Evolutionary conservation across 1,140 invertebrate species (phyloP).

Genomic region (Nebria ingens): DNA sequence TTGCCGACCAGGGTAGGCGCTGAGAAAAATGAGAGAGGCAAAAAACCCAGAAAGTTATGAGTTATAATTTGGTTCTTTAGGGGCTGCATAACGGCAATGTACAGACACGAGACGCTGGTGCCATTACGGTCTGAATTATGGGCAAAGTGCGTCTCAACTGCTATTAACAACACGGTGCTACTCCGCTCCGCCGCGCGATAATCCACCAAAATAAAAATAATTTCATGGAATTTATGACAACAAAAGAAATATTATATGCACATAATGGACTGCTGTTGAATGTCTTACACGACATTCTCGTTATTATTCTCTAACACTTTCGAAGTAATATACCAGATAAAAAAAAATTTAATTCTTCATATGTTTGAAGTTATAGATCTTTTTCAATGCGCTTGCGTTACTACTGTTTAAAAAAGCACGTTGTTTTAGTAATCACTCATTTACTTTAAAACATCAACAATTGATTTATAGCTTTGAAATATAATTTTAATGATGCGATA

Average conservation of each 20-base stretch:
- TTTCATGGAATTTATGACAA: constrained; percentile 5
- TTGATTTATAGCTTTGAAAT: too few species aligned
- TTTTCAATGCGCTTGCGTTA: too few species aligned
- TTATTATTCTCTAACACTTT: too few species aligned
- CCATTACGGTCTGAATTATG: constrained; percentile 4
- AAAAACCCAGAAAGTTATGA: neutral
- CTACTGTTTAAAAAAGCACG: too few species aligned
- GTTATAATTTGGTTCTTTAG: constrained; percentile 6
- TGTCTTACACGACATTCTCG: too few species aligned
- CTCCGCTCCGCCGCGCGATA: neutral
- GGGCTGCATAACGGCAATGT: constrained; percentile 5
- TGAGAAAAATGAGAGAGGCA: neutral
- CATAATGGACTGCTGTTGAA: neutral
- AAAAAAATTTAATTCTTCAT: too few species aligned
- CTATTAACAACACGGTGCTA: neutral
- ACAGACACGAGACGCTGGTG: neutral
- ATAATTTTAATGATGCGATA: too few species aligned
- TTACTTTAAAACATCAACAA: too few species aligned
- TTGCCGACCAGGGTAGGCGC: too few species aligned
- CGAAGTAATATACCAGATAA: too few species aligned
- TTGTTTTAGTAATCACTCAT: too few species aligned
- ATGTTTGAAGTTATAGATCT: too few species aligned
- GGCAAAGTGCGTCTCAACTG: neutral
- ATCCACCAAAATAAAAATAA: constrained; percentile 7
- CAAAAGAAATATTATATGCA: neutral